Conservation (phyloP, 2,113 vertebrate species). For the Eptesicus fuscus region DNA sequence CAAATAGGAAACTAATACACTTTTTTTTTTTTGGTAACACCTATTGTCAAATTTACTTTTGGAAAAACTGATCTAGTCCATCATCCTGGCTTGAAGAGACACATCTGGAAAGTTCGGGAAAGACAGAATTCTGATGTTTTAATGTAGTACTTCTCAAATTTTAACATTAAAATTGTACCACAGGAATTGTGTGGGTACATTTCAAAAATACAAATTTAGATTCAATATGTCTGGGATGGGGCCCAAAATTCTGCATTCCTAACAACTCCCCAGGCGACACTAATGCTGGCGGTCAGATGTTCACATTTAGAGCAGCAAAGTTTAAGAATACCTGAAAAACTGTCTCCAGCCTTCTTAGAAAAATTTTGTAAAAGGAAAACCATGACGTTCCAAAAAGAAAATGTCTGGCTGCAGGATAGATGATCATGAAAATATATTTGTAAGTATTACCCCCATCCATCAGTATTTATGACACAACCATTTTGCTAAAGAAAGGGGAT, state of each 20-base stretch:
- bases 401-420: background rate
- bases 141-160: background rate
- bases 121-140: background rate
- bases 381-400: background rate
- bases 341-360: background rate
- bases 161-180: no score
- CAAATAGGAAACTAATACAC: background rate
- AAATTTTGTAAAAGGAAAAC: background rate
- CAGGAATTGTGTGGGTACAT: no score
- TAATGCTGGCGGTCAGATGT: background rate
- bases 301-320: background rate
- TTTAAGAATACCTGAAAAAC: background rate
- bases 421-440: background rate
- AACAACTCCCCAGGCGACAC: background rate
- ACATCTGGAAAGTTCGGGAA: background rate
- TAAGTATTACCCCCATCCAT: background rate
- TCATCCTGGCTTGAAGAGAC: background rate
- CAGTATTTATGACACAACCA: background rate
- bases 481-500: background rate
- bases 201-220: background rate
- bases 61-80: background rate
- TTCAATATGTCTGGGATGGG: background rate
- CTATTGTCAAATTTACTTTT: background rate
- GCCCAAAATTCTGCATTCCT: background rate
- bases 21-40: background rate